These are phyloP conservation scores for Meghimatium bilineatum DNA, from an alignment of 2,888 invertebrate species.

Conservation along the genomic window DNA sequence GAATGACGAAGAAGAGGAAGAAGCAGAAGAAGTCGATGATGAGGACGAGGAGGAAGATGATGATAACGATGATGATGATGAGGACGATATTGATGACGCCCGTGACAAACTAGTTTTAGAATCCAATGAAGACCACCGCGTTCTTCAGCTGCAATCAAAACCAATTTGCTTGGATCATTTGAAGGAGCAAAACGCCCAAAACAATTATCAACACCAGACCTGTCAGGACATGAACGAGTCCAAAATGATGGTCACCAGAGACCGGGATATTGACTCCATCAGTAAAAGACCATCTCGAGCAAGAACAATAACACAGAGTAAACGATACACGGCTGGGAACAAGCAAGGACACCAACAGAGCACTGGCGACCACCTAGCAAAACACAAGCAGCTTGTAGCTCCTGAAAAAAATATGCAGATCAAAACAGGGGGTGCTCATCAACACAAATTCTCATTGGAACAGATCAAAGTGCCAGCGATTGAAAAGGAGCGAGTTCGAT, in stretches of 20 bases:
- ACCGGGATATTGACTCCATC: neutral
- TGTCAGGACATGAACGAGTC: neutral
- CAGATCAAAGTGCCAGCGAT: conserved; percentile 51
- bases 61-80: conserved; percentile 15
- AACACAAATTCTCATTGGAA: conserved; percentile 46
- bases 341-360: conserved; percentile 32
- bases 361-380: conserved; percentile 8
- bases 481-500: conserved; percentile 48
- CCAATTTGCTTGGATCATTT: neutral
- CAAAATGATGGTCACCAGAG: neutral
- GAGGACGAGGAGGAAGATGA: conserved; percentile 21
- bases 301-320: neutral
- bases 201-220: conserved; percentile 17
- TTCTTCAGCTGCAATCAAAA: neutral
- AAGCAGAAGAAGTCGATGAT: conserved; percentile 2
- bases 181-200: neutral
- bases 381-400: neutral
- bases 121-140: neutral
- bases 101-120: neutral
- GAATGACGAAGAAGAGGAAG: conserved; percentile 34
- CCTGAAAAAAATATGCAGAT: conserved; percentile 2
- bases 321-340: neutral
- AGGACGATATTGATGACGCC: conserved; percentile 9
- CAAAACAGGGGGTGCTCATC: neutral
- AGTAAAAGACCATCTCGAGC: neutral